Evolutionary conservation across 2,113 vertebrate species (phyloP).

Genomic region (Caranx melampygus): DNA sequence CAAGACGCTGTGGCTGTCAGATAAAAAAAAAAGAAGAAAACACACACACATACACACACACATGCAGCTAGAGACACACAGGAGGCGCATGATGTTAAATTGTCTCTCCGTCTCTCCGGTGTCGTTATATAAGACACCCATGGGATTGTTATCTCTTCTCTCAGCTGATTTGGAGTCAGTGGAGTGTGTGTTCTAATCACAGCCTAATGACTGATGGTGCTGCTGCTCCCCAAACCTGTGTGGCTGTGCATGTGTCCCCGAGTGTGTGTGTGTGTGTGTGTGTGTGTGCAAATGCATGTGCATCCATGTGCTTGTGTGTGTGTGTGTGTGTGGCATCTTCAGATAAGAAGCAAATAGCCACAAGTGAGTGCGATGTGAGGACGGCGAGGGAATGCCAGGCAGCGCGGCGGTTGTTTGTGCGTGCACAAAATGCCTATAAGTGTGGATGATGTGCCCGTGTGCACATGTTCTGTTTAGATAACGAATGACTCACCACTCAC

Average conservation of each 20-base stretch:
- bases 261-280: neutral
- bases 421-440: neutral
- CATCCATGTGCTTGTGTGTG: neutral
- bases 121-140: constrained; percentile 2
- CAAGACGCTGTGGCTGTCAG: neutral
- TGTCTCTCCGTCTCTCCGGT: neutral
- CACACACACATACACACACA: no score
- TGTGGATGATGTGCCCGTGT: neutral
- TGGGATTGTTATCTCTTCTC: constrained; percentile 39
- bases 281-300: neutral
- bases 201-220: constrained; percentile 58
- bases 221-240: constrained; percentile 18
- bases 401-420: neutral
- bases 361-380: neutral
- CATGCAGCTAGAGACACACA: neutral
- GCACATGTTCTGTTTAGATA: constrained; percentile 19
- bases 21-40: neutral
- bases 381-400: constrained; percentile 29
- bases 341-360: constrained; percentile 35
- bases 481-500: constrained; percentile 33
- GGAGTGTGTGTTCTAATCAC: constrained; percentile 44
- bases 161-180: constrained; percentile 58
- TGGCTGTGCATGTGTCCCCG: neutral
- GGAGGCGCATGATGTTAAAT: neutral
- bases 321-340: neutral